A percentile compares a stretch with the other conserved stretches of the same genome.
phyloP scores from a whole-genome alignment of 2,888 invertebrate genomes.

The Cephonodes hylas region DNA sequence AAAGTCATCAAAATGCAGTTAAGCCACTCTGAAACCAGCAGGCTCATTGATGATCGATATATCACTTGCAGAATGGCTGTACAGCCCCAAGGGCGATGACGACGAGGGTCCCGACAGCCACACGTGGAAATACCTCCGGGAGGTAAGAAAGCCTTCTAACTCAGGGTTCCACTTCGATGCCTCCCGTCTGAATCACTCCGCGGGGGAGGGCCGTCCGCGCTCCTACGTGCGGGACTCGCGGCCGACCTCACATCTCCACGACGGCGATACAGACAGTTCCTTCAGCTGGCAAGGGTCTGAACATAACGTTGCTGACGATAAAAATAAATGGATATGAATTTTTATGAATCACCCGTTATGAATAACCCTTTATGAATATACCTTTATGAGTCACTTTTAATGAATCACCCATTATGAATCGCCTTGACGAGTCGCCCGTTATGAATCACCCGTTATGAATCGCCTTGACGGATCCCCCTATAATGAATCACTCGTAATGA shows the following conservation, averaged over 20 bases:
- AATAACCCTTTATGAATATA: too few relatives aligned
- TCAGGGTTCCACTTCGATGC: conserved; percentile 67
- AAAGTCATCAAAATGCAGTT: too few relatives aligned
- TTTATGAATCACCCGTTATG: too few relatives aligned
- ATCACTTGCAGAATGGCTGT: conserved; percentile 76
- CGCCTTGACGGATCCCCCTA: too few relatives aligned
- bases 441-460: too few relatives aligned
- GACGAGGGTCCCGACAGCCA: conserved; percentile 59
- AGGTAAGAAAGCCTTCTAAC: conserved; percentile 72
- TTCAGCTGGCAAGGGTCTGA: conserved; percentile 67
- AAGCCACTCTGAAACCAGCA: too few relatives aligned
- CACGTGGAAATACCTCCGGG: conserved; percentile 72
- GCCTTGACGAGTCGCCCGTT: too few relatives aligned
- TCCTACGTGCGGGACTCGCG: conserved; percentile 41
- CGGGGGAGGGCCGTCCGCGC: conserved; percentile 42
- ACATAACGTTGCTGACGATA: too few relatives aligned
- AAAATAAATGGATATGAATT: neutral
- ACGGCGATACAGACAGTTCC: conserved; percentile 72
- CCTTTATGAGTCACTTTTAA: neutral
- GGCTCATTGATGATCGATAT: too few relatives aligned
- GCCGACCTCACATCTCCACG: too few relatives aligned
- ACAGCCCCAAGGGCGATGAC: conserved; percentile 59
- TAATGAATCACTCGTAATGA: too few relatives aligned
- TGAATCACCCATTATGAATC: too few relatives aligned
- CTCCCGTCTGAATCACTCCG: conserved; percentile 52